phyloP scores from a whole-genome alignment of 2,888 invertebrate genomes.

The Trichogramma dendrolimi region DNA sequence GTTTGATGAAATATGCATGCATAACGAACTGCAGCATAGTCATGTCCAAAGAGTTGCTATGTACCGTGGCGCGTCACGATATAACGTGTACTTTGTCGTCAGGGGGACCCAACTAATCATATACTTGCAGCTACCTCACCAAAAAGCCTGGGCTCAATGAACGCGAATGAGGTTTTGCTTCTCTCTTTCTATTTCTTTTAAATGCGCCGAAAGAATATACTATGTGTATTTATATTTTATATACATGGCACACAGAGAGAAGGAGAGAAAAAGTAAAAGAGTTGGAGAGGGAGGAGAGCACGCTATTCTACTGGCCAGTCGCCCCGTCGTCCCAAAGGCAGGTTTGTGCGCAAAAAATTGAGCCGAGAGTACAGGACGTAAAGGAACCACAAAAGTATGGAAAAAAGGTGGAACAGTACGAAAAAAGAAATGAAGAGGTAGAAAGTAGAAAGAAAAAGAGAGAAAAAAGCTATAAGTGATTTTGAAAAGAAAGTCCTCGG shows the following conservation, averaged over 20 bases:
- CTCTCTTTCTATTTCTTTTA: no score
- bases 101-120: no score
- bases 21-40: no score
- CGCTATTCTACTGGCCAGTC: neutral
- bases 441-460: slow-evolving; percentile 7
- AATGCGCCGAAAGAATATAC: no score
- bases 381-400: slow-evolving; percentile 20
- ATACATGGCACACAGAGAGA: neutral
- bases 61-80: no score
- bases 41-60: no score
- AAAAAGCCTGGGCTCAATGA: no score
- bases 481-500: slow-evolving; percentile 8
- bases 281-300: slow-evolving; percentile 1
- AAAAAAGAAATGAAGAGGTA: slow-evolving; percentile 21
- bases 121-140: no score
- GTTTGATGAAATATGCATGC: no score
- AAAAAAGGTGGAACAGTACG: slow-evolving; percentile 2
- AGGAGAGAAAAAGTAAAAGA: slow-evolving; percentile 10
- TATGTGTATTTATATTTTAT: no score
- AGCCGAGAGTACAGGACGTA: slow-evolving; percentile 11
- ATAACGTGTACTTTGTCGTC: neutral
- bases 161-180: no score
- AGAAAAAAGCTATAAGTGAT: slow-evolving; percentile 10
- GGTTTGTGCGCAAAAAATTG: slow-evolving; percentile 9
- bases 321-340: no score